Evolutionary conservation across 2,888 invertebrate species (phyloP), one percentile per base, ranked within the genome.

Genomic region (Metopia argyrocephala): DNA sequence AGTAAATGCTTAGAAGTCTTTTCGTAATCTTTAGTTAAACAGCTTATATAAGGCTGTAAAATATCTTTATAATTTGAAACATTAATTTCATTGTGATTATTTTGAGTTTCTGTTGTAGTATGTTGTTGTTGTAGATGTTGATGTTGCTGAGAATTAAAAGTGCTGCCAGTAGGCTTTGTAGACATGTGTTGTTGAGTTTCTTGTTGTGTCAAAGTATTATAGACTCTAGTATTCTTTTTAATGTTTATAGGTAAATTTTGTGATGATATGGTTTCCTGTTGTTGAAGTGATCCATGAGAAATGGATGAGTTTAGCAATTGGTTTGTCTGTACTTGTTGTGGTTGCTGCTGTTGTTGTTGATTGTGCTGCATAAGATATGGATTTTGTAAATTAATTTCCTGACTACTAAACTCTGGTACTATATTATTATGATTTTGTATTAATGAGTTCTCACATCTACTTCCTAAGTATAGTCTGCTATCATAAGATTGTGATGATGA

Each of bases 1-100:
- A 65, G 23, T 38, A 79, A 75, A 69, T 79, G 74, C 46, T 69
- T 79, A n/a, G 79, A 79, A 2, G 74, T 79, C n/a, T 79, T 69
- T 71, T 78, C 74, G 20, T 79, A 75, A 61, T 79, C 75, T 38
- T 75, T 69, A n/a, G 69, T 75, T 27, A 79, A 64, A 38, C 75
- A 75, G 2, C 69, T 70, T 21, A 79, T 79, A 12, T 75, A 79
- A 6, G 74, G 68, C 54, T 75, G 68, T 12, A 79, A 18, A n/a
- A 69, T 70, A 25, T 75, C 79, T 31, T 68, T 69, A 31, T 59
- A 78, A 62, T 73, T 78, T 20, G 71, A 62, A 25, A 73, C 71
- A 48, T 64, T 61, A 9, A 9, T 18, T 56, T 73, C 73, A 5
- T 20, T 6, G 45, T 38, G 38, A 38, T 15, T 15, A 38, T 38